These are phyloP conservation scores for Acrobasis consociella DNA, from an alignment of 2,888 invertebrate genomes.

Conservation along the genomic window DNA sequence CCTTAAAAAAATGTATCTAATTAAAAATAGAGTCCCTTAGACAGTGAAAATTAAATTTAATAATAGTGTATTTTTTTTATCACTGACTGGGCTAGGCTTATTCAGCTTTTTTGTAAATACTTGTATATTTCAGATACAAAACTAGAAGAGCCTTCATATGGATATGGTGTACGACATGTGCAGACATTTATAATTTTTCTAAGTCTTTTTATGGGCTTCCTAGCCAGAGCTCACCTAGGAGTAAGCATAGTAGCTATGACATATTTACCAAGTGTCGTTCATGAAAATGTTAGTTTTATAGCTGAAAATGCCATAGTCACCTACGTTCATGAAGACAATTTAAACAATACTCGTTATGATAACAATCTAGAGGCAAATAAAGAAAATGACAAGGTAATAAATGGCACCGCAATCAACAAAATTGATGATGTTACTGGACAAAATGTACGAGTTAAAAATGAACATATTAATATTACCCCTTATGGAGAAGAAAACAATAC, in stretches of 20 bases:
- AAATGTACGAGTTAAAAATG: not conserved
- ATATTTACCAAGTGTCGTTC: constrained; percentile 28
- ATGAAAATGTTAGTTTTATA: not conserved
- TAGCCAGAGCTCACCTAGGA: constrained; percentile 54
- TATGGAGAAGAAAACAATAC: not conserved
- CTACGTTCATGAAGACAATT: no score
- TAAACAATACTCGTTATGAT: no score
- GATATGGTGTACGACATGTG: constrained; percentile 55
- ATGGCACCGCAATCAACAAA: not conserved
- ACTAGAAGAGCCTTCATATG: constrained; percentile 37
- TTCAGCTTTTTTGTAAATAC: no score
- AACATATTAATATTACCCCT: no score
- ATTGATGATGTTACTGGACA: not conserved
- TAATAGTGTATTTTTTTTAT: no score
- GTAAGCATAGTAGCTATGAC: constrained; percentile 63
- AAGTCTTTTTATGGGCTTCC: constrained; percentile 40
- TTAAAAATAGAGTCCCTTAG: no score
- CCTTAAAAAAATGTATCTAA: no score
- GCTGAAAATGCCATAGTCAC: not conserved
- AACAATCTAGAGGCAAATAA: no score
- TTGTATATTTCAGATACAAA: constrained; percentile 39
- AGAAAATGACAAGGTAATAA: no score
- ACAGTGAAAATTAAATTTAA: no score
- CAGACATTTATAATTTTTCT: constrained; percentile 48
- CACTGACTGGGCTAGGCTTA: no score